Evolutionary conservation across 2,113 vertebrate species (phyloP).

Genomic region (Galbula dea): DNA sequence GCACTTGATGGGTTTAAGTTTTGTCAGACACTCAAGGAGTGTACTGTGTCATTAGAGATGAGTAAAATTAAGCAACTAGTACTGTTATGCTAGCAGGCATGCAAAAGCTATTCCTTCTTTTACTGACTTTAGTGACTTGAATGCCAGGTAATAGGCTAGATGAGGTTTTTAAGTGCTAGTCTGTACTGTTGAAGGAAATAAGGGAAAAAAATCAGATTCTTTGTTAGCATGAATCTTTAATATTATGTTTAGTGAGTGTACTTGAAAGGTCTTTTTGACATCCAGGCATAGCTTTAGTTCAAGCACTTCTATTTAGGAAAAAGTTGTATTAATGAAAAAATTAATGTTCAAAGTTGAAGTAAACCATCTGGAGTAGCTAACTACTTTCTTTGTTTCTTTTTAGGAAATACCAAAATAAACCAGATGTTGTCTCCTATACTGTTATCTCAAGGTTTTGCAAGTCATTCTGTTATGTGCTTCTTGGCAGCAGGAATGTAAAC

Average conservation of each 20-base stretch:
- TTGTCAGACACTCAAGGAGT: background rate
- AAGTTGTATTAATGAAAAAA: background rate
- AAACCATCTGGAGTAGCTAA: slow-evolving; percentile 17
- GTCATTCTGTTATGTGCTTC: slow-evolving; percentile 40
- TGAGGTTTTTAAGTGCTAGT: background rate
- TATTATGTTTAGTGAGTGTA: background rate
- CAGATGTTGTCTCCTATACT: slow-evolving; percentile 62
- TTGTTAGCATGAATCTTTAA: background rate
- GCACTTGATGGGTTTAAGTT: background rate
- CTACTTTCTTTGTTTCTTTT: slow-evolving; percentile 24
- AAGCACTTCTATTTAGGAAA: background rate
- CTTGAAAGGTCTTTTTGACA: background rate
- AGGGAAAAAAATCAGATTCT: background rate
- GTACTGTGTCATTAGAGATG: background rate
- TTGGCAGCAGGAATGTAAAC: slow-evolving; percentile 69
- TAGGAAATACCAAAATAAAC: slow-evolving; percentile 61
- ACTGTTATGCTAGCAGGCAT: background rate
- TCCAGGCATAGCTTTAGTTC: background rate
- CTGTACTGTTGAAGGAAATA: background rate
- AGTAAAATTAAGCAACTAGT: background rate
- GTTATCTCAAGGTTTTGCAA: slow-evolving; percentile 61
- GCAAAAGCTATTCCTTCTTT: background rate
- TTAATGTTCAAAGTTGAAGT: background rate
- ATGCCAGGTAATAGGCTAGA: background rate
- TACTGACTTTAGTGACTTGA: background rate